These are phyloP conservation scores for Anser brachyrhynchus DNA, from an alignment of 2,113 vertebrate genomes.

Conservation along the genomic window DNA sequence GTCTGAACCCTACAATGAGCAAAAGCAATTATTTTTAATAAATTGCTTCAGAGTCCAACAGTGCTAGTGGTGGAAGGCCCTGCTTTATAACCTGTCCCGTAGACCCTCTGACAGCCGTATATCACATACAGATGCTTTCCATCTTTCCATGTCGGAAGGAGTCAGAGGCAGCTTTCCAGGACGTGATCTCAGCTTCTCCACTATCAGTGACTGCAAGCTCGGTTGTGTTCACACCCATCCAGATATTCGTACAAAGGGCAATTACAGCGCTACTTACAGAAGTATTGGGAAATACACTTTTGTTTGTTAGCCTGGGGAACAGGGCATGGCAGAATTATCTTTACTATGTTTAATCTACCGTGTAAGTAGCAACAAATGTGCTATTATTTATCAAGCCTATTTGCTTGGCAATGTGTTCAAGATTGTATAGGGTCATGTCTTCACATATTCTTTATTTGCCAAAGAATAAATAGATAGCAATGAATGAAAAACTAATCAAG, in stretches of 20 bases:
- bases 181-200: fast-evolving
- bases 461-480: background rate
- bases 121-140: background rate
- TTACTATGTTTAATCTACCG: background rate
- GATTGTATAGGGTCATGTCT: background rate
- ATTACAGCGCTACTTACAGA: background rate
- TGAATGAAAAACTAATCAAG: background rate
- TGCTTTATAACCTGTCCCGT: fast-evolving
- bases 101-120: background rate
- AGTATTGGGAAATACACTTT: fast-evolving
- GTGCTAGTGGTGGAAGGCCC: background rate
- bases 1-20: background rate
- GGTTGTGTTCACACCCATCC: fast-evolving
- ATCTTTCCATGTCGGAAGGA: background rate
- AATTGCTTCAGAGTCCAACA: background rate
- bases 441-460: background rate
- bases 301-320: background rate
- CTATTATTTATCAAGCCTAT: background rate
- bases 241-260: background rate
- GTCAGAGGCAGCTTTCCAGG: background rate
- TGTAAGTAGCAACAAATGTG: background rate
- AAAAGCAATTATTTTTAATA: background rate
- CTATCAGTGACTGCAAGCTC: background rate
- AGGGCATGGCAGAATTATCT: background rate
- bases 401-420: background rate